Conservation (phyloP, 2,888 invertebrate species). For the Argynnis bischoffii region DNA sequence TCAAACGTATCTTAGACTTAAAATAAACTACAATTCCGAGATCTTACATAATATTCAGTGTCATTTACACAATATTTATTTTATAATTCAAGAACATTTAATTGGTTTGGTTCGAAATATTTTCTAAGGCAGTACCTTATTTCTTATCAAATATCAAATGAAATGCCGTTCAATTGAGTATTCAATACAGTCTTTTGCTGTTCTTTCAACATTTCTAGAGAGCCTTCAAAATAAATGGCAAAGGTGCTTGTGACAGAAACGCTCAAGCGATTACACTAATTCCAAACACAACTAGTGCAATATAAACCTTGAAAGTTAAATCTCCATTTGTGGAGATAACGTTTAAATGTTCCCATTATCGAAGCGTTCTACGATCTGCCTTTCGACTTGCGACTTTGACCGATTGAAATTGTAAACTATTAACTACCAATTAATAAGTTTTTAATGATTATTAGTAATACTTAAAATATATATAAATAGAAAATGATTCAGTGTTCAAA, state of each 20-base stretch:
- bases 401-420: not conserved
- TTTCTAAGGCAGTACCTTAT: no score
- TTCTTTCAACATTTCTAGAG: conserved; percentile 29
- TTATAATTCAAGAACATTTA: no score
- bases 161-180: conserved; percentile 35
- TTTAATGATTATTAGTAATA: not conserved
- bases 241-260: not conserved
- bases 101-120: no score
- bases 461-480: not conserved
- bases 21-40: conserved; percentile 6
- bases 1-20: no score
- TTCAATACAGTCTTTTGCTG: conserved; percentile 41
- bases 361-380: conserved; percentile 7
- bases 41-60: not conserved
- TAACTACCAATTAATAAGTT: not conserved
- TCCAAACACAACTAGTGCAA: conserved; percentile 19
- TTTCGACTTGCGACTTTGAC: conserved; percentile 1
- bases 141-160: not conserved
- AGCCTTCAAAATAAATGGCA: conserved; percentile 12
- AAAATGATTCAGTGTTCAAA: not conserved
- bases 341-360: conserved; percentile 35
- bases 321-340: conserved; percentile 78
- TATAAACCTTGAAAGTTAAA: conserved; percentile 49
- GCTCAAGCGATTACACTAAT: conserved; percentile 5
- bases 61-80: not conserved